Evolutionary conservation across 2,113 vertebrate species (phyloP).

Genomic region (Cairina moschata): DNA sequence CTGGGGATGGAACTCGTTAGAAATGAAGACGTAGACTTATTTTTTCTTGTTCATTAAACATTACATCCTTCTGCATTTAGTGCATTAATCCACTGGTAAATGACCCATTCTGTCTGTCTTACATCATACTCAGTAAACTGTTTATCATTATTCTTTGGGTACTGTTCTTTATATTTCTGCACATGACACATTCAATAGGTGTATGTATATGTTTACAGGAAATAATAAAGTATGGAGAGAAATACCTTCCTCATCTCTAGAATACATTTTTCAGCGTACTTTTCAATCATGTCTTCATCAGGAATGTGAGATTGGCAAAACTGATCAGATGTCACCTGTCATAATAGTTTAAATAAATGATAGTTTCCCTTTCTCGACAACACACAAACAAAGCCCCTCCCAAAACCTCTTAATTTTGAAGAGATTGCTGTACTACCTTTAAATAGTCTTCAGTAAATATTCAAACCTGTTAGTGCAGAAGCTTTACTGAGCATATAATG

Average conservation of each 20-base stretch:
- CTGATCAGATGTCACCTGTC: neutral
- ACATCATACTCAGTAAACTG: neutral
- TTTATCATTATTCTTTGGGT: neutral
- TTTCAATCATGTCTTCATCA: neutral
- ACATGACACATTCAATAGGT: neutral
- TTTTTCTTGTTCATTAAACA: neutral
- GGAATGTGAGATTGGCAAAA: neutral
- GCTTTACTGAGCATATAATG: neutral
- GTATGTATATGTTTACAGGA: neutral
- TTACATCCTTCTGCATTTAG: neutral
- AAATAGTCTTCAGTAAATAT: constrained; percentile 14
- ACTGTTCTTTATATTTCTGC: neutral
- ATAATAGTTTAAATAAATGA: neutral
- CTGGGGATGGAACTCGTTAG: neutral
- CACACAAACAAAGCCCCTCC: neutral
- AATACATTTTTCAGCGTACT: neutral
- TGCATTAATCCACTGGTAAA: neutral
- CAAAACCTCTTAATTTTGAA: neutral
- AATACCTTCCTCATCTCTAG: neutral
- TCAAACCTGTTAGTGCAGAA: neutral
- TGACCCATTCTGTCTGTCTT: neutral
- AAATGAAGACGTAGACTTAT: neutral
- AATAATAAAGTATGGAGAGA: neutral
- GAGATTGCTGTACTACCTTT: neutral
- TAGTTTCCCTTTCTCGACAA: neutral